Evolutionary conservation across 2,797 vertebrate species (phyloP).

Genomic region (Galaxias olidus): DNA sequence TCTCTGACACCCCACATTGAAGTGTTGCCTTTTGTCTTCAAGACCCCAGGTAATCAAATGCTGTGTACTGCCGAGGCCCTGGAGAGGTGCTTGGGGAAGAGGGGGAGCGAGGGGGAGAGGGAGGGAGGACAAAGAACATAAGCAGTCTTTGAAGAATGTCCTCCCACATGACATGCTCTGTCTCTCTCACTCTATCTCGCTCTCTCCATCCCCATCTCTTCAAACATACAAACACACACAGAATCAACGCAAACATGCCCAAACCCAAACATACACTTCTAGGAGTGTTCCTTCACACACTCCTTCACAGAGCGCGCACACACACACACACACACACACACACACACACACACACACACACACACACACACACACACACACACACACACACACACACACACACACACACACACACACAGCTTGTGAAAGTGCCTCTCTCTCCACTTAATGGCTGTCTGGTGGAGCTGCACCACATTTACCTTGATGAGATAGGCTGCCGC

Average conservation of each 20-base stretch:
- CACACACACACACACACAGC: neutral
- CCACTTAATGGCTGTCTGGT: neutral
- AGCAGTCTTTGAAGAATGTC: too few species aligned
- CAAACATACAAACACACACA: too few species aligned
- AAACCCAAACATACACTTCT: too few species aligned
- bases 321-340: neutral
- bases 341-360: conserved; percentile 4
- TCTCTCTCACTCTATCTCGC: too few species aligned
- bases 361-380: neutral
- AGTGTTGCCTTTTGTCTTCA: conserved; percentile 45
- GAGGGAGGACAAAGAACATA: too few species aligned
- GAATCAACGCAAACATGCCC: too few species aligned
- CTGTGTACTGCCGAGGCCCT: neutral
- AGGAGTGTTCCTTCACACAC: neutral
- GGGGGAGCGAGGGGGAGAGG: neutral
- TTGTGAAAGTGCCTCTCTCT: neutral
- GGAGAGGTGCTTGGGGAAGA: neutral
- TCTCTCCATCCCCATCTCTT: too few species aligned
- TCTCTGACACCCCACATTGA: too few species aligned
- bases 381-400: too few species aligned
- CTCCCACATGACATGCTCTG: too few species aligned
- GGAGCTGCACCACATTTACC: conserved; percentile 10
- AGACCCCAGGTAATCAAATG: neutral
- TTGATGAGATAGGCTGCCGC: too few species aligned
- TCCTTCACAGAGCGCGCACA: too few species aligned